A percentile compares a stretch with the other conserved stretches of the same genome.
phyloP scores from a whole-genome alignment of 2,113 vertebrate genomes.

The Poeciliopsis prolifica region DNA sequence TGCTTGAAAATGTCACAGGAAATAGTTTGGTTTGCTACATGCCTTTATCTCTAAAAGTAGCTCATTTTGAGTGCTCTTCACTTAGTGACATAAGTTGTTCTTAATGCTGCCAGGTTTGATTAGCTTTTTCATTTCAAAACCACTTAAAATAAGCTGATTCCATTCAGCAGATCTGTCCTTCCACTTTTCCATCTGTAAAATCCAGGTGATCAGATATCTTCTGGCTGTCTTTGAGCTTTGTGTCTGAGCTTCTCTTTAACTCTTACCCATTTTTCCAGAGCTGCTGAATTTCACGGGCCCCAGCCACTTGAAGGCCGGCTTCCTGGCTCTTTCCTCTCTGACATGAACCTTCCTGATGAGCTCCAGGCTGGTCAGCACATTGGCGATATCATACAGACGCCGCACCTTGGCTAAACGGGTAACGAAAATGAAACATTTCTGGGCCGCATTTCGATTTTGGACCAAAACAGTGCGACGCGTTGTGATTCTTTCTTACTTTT shows the following conservation, averaged over 20 bases:
- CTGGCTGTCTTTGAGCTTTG: no score
- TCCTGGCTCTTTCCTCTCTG: constrained; percentile 87
- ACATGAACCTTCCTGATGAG: constrained; percentile 93
- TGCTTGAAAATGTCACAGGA: not conserved
- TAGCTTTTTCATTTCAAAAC: no score
- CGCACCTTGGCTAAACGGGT: constrained; percentile 88
- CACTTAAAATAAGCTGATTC: not conserved
- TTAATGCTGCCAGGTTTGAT: no score
- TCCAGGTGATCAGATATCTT: no score
- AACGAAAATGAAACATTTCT: not conserved
- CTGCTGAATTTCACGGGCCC: constrained; percentile 85
- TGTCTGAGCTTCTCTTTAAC: not conserved
- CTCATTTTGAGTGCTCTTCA: no score
- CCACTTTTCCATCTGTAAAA: not conserved
- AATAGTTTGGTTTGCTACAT: no score
- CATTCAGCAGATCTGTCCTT: not conserved
- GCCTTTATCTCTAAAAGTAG: no score
- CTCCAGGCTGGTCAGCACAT: constrained; percentile 89
- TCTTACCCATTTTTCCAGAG: constrained; percentile 66
- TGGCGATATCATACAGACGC: constrained; percentile 93
- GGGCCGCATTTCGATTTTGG: not conserved
- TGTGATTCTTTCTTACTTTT: constrained; percentile 85
- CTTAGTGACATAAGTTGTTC: no score
- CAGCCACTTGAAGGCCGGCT: constrained; percentile 93
- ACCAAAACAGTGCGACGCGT: fast-evolving